A percentile compares a stretch with the other conserved stretches of the same genome.
These are phyloP conservation scores for Atrina japonica DNA, from an alignment of 2,888 invertebrate species.

Conservation along the genomic window DNA sequence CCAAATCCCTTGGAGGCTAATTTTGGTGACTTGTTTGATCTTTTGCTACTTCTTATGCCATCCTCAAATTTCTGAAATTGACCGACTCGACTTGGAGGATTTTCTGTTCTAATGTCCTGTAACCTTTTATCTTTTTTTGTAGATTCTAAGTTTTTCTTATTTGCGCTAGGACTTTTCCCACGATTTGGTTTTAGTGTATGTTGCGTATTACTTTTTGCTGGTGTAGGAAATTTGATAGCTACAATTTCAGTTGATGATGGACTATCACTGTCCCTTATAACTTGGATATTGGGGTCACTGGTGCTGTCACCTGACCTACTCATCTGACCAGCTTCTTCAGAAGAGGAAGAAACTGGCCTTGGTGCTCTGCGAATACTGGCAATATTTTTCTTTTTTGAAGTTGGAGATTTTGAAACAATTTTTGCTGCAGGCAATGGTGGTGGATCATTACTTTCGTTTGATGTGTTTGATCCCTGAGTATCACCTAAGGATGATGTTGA, in stretches of 20 bases:
- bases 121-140: slow-evolving; percentile 36
- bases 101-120: slow-evolving; percentile 35
- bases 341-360: slow-evolving; percentile 61
- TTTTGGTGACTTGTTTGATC: slow-evolving; percentile 53
- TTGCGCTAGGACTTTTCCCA: slow-evolving; percentile 25
- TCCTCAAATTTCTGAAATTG: slow-evolving; percentile 38
- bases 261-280: slow-evolving; percentile 37
- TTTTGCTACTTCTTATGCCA: slow-evolving; percentile 46
- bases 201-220: slow-evolving; percentile 43
- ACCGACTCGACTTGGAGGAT: slow-evolving; percentile 32
- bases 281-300: slow-evolving; percentile 45
- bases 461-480: slow-evolving; percentile 45
- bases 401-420: slow-evolving; percentile 51
- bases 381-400: slow-evolving; percentile 53
- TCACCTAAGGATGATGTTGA: slow-evolving; percentile 57
- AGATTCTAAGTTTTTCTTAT: slow-evolving; percentile 18
- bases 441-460: slow-evolving; percentile 46
- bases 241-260: slow-evolving; percentile 54
- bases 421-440: slow-evolving; percentile 60
- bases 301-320: slow-evolving; percentile 15
- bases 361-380: slow-evolving; percentile 63
- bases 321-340: slow-evolving; percentile 42
- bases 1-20: slow-evolving; percentile 54
- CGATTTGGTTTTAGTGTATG: slow-evolving; percentile 49
- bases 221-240: slow-evolving; percentile 31